Conservation (phyloP, 2,888 invertebrate genomes). For the Hemistola chrysoprasaria region DNA sequence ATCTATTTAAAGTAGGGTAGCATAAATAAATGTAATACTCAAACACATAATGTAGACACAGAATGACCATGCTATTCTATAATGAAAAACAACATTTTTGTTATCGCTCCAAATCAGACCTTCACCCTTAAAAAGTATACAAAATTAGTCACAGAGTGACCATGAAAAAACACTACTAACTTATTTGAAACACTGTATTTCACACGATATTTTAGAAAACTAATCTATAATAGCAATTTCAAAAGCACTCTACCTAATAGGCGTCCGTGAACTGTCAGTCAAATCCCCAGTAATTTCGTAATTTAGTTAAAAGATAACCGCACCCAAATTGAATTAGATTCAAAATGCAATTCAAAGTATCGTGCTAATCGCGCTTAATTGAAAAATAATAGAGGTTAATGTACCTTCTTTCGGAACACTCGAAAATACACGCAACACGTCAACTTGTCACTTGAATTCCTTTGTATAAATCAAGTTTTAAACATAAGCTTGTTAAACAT, state of each 20-base stretch:
- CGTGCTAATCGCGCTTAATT: constrained; percentile 52
- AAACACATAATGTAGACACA: too few species aligned
- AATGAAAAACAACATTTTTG: too few species aligned
- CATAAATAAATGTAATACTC: too few species aligned
- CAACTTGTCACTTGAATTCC: constrained; percentile 44
- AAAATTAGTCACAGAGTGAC: background rate
- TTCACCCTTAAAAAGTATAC: background rate
- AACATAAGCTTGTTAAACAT: too few species aligned
- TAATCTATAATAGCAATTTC: constrained; percentile 29
- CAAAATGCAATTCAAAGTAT: constrained; percentile 41
- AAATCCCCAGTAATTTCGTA: constrained; percentile 39
- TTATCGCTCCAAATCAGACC: too few species aligned
- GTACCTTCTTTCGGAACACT: constrained; percentile 48
- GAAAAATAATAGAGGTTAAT: constrained; percentile 60
- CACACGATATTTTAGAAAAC: constrained; percentile 27
- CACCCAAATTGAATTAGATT: constrained; percentile 40
- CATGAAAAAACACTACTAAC: too few species aligned
- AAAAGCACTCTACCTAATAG: constrained; percentile 41
- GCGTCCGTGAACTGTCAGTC: constrained; percentile 31
- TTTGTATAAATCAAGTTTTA: constrained; percentile 6
- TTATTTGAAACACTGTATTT: background rate
- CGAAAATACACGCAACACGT: constrained; percentile 51
- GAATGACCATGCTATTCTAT: too few species aligned
- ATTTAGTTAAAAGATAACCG: constrained; percentile 40
- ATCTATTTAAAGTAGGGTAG: too few species aligned